phyloP scores from a whole-genome alignment of 2,888 invertebrate species.

The Rhagophthalmus giganteus region DNA sequence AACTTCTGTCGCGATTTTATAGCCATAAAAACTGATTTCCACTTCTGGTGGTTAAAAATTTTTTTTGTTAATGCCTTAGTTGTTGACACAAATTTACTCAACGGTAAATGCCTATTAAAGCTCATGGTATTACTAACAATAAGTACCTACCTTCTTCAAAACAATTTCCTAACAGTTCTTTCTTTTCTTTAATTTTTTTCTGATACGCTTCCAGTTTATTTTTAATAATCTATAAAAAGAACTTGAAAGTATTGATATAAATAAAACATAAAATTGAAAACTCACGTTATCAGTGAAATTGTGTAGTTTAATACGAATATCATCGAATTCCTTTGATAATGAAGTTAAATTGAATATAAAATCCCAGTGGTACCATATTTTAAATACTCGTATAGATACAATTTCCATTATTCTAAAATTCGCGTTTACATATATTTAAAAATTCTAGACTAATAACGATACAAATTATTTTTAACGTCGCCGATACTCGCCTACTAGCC shows the following conservation, averaged over 20 bases:
- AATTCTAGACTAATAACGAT: neutral
- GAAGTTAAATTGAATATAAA: constrained; percentile 13
- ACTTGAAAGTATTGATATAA: neutral
- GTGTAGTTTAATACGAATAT: constrained; percentile 6
- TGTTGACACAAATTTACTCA: too few species aligned
- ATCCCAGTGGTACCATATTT: constrained; percentile 10
- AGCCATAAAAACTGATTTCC: too few species aligned
- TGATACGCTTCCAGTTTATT: constrained; percentile 2
- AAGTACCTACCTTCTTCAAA: constrained; percentile 54
- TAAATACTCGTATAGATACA: constrained; percentile 9
- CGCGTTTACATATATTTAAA: neutral
- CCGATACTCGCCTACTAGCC: constrained; percentile 38
- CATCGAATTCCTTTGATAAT: constrained; percentile 2
- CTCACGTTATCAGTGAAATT: constrained; percentile 8
- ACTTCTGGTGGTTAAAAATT: too few species aligned
- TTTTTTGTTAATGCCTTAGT: too few species aligned
- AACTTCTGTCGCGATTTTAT: too few species aligned
- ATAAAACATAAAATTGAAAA: too few species aligned
- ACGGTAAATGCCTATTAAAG: too few species aligned
- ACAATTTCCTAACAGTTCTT: neutral
- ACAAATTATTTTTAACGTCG: too few species aligned
- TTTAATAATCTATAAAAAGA: constrained; percentile 2
- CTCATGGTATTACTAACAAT: too few species aligned
- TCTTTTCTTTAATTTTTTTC: neutral
- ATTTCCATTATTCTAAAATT: constrained; percentile 19